These are phyloP conservation scores for Pantherophis vulpinus DNA, from an alignment of 2,797 vertebrate species.

Conservation along the genomic window DNA sequence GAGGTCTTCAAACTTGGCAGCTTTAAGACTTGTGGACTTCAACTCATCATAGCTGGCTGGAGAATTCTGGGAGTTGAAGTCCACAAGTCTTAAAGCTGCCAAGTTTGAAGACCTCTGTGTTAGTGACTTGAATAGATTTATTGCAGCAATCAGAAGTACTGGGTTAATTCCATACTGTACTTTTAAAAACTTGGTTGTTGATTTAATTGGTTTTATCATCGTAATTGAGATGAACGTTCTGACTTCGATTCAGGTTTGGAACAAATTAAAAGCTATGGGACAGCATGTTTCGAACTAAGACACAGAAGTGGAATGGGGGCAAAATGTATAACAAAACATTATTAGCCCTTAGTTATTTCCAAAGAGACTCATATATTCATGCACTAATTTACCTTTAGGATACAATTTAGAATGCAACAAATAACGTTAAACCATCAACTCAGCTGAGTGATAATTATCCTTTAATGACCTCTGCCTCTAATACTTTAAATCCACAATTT, in stretches of 20 bases:
- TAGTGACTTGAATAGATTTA: background rate
- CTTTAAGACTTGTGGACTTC: too few relatives aligned
- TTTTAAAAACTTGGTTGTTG: background rate
- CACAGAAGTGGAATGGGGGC: background rate
- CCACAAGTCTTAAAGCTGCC: too few relatives aligned
- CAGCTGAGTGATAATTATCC: background rate
- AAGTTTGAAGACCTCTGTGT: too few relatives aligned
- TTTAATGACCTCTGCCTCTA: conserved; percentile 9
- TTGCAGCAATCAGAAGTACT: background rate
- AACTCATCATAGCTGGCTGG: too few relatives aligned
- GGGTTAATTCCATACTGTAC: background rate
- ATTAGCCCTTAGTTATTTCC: background rate
- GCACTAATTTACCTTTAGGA: conserved; percentile 14
- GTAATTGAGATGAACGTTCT: background rate
- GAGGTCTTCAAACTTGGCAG: too few relatives aligned
- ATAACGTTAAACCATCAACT: conserved; percentile 33
- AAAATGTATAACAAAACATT: background rate
- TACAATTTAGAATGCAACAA: background rate
- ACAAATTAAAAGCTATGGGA: background rate
- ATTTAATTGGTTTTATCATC: background rate
- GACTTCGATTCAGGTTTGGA: background rate
- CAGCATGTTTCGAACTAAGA: background rate
- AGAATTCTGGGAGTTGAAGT: too few relatives aligned
- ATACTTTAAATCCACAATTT: conserved; percentile 37
- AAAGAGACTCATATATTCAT: background rate